These are phyloP conservation scores for Rostratula benghalensis DNA, from an alignment of 2,113 vertebrate species.

Conservation along the genomic window DNA sequence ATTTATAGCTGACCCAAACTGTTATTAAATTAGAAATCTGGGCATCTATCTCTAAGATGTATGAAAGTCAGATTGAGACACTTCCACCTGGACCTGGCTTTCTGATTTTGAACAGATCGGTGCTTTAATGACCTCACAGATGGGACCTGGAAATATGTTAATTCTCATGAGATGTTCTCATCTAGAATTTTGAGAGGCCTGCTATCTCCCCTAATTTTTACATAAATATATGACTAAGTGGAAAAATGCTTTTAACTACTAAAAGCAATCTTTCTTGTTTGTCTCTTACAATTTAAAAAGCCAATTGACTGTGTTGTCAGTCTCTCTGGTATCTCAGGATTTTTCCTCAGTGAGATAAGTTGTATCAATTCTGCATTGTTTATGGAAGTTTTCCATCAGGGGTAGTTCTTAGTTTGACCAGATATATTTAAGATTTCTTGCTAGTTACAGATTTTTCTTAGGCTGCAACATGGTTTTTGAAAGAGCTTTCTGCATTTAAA, in stretches of 20 bases:
- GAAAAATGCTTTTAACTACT: neutral
- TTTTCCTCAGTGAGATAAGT: neutral
- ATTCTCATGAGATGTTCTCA: constrained; percentile 36
- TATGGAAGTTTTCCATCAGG: neutral
- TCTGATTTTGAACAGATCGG: constrained; percentile 40
- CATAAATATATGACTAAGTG: neutral
- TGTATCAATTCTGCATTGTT: neutral
- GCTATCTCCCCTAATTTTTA: neutral
- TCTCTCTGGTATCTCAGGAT: neutral
- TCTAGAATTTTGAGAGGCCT: neutral
- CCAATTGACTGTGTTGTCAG: neutral
- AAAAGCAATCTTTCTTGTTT: neutral
- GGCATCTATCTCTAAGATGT: neutral
- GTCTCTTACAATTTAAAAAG: neutral
- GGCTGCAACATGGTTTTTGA: neutral
- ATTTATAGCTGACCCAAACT: neutral
- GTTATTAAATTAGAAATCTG: neutral
- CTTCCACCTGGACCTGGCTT: neutral
- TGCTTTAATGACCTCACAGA: constrained; percentile 50
- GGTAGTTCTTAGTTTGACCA: neutral
- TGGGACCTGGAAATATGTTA: constrained; percentile 33
- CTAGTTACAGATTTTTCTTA: neutral
- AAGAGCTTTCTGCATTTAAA: neutral
- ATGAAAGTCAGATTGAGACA: constrained; percentile 10
- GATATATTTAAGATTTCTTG: neutral